Evolutionary conservation across 1,140 invertebrate genomes (phyloP).

Genomic region (Drosophila biarmipes): DNA sequence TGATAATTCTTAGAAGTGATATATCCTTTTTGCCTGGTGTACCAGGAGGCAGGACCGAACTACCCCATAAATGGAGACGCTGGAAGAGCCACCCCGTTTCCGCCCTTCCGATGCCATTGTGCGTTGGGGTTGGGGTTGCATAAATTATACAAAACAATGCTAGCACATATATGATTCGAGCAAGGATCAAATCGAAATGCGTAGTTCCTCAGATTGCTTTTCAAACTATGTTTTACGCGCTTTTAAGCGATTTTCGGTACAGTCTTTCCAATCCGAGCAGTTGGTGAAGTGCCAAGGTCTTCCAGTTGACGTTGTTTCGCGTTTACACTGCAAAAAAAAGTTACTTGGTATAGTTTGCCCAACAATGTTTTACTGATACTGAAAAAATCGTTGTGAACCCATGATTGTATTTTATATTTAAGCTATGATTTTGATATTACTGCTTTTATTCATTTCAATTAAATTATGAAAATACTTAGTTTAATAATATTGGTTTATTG

Average conservation of each 20-base stretch:
- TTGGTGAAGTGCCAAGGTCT: constrained; percentile 33
- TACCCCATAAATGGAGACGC: constrained; percentile 26
- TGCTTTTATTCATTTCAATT: too few relatives aligned
- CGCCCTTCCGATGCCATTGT: constrained; percentile 26
- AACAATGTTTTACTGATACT: too few relatives aligned
- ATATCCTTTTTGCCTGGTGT: neutral
- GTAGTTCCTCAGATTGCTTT: constrained; percentile 66
- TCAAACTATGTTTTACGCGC: constrained; percentile 70
- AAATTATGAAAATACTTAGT: too few relatives aligned
- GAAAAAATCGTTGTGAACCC: too few relatives aligned
- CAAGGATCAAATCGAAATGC: constrained; percentile 53
- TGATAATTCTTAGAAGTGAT: neutral
- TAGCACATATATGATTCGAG: constrained; percentile 19
- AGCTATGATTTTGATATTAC: too few relatives aligned
- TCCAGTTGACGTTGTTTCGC: constrained; percentile 6
- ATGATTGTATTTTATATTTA: too few relatives aligned
- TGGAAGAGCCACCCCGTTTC: constrained; percentile 63
- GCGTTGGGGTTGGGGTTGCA: constrained; percentile 64
- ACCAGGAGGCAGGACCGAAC: constrained; percentile 23
- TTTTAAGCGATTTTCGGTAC: constrained; percentile 66
- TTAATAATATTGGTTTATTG: too few relatives aligned
- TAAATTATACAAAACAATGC: constrained; percentile 64
- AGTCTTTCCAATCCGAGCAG: constrained; percentile 53
- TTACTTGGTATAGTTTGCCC: fast-evolving
- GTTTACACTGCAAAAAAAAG: neutral